A percentile compares a stretch with the other conserved stretches of the same genome.
Evolutionary conservation across 2,888 invertebrate species (phyloP).

Genomic region (Andrena camellia): DNA sequence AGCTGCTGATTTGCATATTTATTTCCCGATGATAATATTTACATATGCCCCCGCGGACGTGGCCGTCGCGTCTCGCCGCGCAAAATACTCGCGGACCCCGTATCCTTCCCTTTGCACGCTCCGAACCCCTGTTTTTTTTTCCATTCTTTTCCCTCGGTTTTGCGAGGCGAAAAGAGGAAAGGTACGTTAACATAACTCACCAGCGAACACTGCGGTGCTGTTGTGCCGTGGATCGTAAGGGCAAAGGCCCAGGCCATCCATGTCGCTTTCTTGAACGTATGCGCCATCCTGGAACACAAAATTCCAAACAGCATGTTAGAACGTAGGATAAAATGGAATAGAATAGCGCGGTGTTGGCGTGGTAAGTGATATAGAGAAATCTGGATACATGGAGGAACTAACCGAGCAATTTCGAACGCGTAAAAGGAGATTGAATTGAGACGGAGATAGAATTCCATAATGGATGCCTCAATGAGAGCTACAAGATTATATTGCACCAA

Average conservation of each 20-base stretch:
- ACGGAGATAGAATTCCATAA: too few species aligned
- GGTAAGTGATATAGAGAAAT: too few species aligned
- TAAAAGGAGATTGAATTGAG: too few species aligned
- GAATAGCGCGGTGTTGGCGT: too few species aligned
- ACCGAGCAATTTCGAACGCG: too few species aligned
- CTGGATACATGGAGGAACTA: too few species aligned
- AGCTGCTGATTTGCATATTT: constrained; percentile 49
- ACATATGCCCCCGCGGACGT: not conserved
- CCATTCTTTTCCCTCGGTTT: constrained; percentile 1
- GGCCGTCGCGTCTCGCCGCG: not conserved
- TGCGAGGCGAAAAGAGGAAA: not conserved
- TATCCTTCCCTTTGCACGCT: not conserved
- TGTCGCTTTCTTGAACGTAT: constrained; percentile 88
- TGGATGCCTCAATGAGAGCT: too few species aligned
- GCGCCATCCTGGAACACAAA: constrained; percentile 85
- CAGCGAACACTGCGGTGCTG: constrained; percentile 94
- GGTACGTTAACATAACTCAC: constrained; percentile 84
- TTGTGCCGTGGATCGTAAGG: constrained; percentile 98
- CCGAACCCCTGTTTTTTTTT: not conserved
- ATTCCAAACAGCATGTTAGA: constrained; percentile 38
- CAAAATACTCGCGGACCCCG: not conserved
- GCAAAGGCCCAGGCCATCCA: constrained; percentile 94
- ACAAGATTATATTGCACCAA: too few species aligned
- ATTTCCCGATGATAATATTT: constrained; percentile 51
- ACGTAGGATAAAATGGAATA: not conserved